These are phyloP conservation scores for Drosophila barbarae DNA, from an alignment of 2,888 invertebrate genomes.

Conservation along the genomic window DNA sequence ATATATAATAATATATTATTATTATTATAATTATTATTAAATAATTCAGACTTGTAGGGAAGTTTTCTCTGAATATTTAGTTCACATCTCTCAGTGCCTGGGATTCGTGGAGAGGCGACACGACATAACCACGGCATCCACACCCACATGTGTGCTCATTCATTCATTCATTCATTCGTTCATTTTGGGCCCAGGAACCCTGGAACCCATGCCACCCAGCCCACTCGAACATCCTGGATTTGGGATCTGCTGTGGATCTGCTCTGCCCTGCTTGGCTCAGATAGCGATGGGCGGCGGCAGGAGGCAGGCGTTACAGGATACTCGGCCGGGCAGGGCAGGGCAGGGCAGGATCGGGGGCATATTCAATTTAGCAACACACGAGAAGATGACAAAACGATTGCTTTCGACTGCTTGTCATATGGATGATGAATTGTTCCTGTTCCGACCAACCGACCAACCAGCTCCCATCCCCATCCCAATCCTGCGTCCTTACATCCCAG, in stretches of 20 bases:
- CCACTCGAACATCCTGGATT: slow-evolving; percentile 28
- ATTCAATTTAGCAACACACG: slow-evolving; percentile 79
- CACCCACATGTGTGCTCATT: slow-evolving; percentile 56
- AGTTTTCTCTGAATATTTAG: neutral
- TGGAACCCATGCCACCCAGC: neutral
- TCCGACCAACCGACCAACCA: slow-evolving; percentile 45
- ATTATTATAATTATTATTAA: no score
- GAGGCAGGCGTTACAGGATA: slow-evolving; percentile 1
- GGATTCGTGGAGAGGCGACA: slow-evolving; percentile 19
- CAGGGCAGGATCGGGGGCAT: slow-evolving; percentile 55
- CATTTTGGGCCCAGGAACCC: slow-evolving; percentile 27
- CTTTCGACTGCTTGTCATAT: slow-evolving; percentile 78
- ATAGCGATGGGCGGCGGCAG: slow-evolving; percentile 16
- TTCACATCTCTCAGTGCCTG: neutral
- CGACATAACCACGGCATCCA: slow-evolving; percentile 27
- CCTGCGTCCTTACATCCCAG: slow-evolving; percentile 26
- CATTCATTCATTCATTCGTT: slow-evolving; percentile 66
- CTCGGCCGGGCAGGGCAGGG: slow-evolving; percentile 5
- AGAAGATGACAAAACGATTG: slow-evolving; percentile 79
- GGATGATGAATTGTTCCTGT: slow-evolving; percentile 74
- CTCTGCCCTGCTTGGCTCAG: slow-evolving; percentile 13
- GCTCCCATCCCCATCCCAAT: slow-evolving; percentile 9
- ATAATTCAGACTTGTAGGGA: neutral
- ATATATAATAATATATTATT: neutral
- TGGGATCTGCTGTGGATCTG: slow-evolving; percentile 28